Evolutionary conservation across 2,888 invertebrate genomes (phyloP), one percentile per base, ranked within the genome.

Genomic region (Melanchra persicariae): DNA sequence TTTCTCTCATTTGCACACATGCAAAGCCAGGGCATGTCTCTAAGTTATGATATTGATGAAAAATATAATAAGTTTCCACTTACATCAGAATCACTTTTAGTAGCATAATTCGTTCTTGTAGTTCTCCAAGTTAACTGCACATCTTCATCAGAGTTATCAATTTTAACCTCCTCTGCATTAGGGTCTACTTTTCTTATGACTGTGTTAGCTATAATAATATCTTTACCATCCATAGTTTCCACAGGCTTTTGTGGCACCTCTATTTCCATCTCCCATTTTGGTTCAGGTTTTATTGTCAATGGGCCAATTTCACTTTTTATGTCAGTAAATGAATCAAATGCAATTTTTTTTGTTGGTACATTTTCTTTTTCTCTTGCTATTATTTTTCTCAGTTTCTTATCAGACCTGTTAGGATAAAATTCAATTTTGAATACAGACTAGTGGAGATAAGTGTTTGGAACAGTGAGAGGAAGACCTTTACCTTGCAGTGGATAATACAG

Each of bases 221-320:
- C 92, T 70, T 93, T 93, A 2, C 90, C 91, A 60, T 94, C 92
- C 61, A 92, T 90, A 26, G 91, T 90, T 40, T 94, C 93, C 34
- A 91, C 87, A 22, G 90, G 81, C 72, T 89, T 91, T 54, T 77
- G 84, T n/a, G 87, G 85, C 1, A 92, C 70, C 77, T 95, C 95
- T 70, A 96, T 91, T 88, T 96, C 96, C 90, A 95, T 88, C 84
- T 96, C 95, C 95, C 95, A 95, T 88, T 93, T 93, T 77, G 96
- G 95, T 84, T 95, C 96, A 22, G 83, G 57, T 86, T 96, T 95
- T 37, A 96, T 85, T 43, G 88, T 85, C 34, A 95, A 83, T 15
- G 95, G 93, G 55, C 91, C 93, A 77, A 96, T 95, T 83, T 96
- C 96, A 90, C 94, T 93, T 89, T 96, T 96, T 17, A 96, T 93